Percentiles rank a stretch among this genome's conserved stretches.
phyloP scores from a whole-genome alignment of 2,888 invertebrate species.

The Atrina japonica region DNA sequence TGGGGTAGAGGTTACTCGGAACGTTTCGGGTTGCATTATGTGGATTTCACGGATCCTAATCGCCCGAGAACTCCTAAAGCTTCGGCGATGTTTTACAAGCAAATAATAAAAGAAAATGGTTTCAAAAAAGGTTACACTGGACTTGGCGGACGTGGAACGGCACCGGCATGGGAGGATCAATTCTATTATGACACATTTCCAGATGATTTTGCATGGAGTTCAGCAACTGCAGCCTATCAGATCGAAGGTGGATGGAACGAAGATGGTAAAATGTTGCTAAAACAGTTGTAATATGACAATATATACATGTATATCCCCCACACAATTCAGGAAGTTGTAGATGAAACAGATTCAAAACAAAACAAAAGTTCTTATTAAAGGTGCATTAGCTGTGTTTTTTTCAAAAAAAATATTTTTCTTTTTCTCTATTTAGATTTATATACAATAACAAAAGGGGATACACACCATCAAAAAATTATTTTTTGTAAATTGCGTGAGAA shows the following conservation, averaged over 20 bases:
- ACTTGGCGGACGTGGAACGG: slow-evolving; percentile 63
- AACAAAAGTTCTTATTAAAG: no score
- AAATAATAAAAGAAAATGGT: slow-evolving; percentile 55
- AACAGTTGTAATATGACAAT: no score
- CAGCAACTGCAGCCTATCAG: slow-evolving; percentile 84
- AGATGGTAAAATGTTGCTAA: slow-evolving; percentile 81
- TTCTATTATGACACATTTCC: slow-evolving; percentile 64
- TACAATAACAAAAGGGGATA: no score
- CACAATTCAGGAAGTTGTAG: no score
- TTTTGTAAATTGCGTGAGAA: no score
- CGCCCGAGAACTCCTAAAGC: slow-evolving; percentile 86
- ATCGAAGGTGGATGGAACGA: slow-evolving; percentile 86
- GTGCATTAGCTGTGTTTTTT: no score
- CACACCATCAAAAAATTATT: no score
- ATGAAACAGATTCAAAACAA: no score
- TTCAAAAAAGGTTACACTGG: slow-evolving; percentile 57
- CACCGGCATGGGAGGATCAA: slow-evolving; percentile 51
- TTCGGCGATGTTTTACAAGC: slow-evolving; percentile 81
- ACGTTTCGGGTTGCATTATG: slow-evolving; percentile 86
- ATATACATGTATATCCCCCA: no score
- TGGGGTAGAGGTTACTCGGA: slow-evolving; percentile 89
- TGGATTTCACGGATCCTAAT: slow-evolving; percentile 86
- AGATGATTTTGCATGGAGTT: slow-evolving; percentile 72
- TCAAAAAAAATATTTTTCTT: no score
- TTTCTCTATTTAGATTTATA: no score